Conservation (phyloP, 2,113 vertebrate genomes). For the Tinamus guttatus region DNA sequence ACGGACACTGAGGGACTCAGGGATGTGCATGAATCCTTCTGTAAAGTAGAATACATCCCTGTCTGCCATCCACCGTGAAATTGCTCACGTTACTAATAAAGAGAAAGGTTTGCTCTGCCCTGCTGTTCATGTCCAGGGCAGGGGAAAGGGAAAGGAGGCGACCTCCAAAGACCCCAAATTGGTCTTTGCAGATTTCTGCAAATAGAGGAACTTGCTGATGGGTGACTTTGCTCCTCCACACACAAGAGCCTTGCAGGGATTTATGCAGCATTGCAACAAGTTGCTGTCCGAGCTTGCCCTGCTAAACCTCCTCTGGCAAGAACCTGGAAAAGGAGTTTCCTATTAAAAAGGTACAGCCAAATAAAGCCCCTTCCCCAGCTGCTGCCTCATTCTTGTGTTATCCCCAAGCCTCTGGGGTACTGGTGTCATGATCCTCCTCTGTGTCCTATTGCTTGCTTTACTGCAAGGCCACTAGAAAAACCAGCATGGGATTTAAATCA, state of each 20-base stretch:
- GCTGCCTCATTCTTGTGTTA: not conserved
- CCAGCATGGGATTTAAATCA: accelerated
- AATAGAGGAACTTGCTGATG: not conserved
- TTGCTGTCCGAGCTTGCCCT: not conserved
- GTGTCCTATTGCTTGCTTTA: not conserved
- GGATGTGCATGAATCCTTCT: not conserved
- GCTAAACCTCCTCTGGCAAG: accelerated
- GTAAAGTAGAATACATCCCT: not conserved
- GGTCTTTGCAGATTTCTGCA: not conserved
- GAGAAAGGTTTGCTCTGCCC: not conserved
- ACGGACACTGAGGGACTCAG: accelerated
- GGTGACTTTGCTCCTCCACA: not conserved
- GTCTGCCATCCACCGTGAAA: accelerated
- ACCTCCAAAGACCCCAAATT: not conserved
- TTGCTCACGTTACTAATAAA: not conserved
- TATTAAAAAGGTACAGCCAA: accelerated
- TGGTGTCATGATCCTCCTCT: not conserved
- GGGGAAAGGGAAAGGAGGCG: not conserved
- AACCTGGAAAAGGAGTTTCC: not conserved
- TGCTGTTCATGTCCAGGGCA: not conserved
- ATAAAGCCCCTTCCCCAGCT: not conserved
- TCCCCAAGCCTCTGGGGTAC: too few species aligned
- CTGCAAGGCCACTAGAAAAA: not conserved
- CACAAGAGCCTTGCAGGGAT: not conserved
- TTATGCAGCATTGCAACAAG: not conserved